Percentiles rank a stretch among this genome's conserved stretches.
Conservation (phyloP, 2,113 vertebrate genomes). For the Natator depressus region DNA sequence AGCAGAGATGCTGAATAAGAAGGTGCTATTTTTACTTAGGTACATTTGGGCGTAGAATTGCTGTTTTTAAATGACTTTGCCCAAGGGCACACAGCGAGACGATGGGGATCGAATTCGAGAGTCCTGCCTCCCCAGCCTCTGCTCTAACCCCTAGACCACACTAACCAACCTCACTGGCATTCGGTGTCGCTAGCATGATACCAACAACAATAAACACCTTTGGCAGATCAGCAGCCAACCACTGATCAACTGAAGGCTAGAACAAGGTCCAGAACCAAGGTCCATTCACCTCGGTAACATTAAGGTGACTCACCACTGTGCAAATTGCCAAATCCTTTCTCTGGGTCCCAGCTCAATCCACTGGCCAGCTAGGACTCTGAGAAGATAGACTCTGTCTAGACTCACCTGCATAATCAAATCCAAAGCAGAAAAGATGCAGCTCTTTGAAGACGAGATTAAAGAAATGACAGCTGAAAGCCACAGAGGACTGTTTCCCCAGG, state of each 20-base stretch:
- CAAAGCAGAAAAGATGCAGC: not conserved
- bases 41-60: not conserved
- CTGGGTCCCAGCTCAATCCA: not conserved
- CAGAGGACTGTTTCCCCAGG: rapidly evolving
- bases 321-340: not conserved
- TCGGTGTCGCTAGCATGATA: rapidly evolving
- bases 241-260: not conserved
- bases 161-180: rapidly evolving
- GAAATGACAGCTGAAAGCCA: rapidly evolving
- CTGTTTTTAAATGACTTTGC: constrained; percentile 5
- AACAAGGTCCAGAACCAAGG: not conserved
- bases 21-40: constrained; percentile 30
- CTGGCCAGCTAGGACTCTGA: not conserved
- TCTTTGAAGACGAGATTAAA: not conserved
- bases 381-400: not conserved
- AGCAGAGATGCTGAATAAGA: constrained; percentile 37
- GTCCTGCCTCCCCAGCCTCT: not conserved
- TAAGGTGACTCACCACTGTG: not conserved
- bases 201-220: rapidly evolving
- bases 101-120: not conserved
- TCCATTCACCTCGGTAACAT: not conserved
- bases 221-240: not conserved
- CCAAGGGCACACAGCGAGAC: not conserved
- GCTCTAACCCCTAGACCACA: not conserved
- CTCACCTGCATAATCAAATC: rapidly evolving